Percentiles rank a stretch among this genome's conserved stretches.
phyloP scores from a whole-genome alignment of 2,113 vertebrate species.

The Sardina pilchardus region DNA sequence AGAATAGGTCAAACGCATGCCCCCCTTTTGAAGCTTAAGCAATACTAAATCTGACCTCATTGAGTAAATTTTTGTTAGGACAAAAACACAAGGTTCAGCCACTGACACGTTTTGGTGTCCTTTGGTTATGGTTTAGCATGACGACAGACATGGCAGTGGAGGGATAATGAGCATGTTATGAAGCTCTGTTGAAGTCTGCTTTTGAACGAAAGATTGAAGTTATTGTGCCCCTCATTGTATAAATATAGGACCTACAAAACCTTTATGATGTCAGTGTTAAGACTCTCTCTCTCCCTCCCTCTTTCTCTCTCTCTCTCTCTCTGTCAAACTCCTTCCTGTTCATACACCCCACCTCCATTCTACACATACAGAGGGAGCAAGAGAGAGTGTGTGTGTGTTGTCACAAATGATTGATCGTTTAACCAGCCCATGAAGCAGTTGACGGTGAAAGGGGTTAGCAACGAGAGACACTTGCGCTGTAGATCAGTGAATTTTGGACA shows the following conservation, averaged over 20 bases:
- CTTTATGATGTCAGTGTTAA: neutral
- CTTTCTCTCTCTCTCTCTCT: neutral
- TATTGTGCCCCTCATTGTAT: neutral
- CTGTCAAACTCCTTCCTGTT: neutral
- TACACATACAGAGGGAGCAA: neutral
- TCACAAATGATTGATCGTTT: constrained; percentile 19
- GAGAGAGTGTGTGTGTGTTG: constrained; percentile 15
- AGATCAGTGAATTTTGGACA: neutral
- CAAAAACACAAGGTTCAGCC: neutral
- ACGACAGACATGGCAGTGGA: neutral
- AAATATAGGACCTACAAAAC: neutral
- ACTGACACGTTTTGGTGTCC: neutral
- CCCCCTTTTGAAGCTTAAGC: neutral
- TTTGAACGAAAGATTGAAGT: neutral
- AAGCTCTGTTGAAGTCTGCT: neutral
- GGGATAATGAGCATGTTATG: neutral
- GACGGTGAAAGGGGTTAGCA: constrained; percentile 1
- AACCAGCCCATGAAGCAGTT: constrained; percentile 11
- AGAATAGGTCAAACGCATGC: neutral
- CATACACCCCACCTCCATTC: neutral
- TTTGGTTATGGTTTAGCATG: neutral
- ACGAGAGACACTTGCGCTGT: neutral
- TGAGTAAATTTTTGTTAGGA: neutral
- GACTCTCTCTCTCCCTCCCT: neutral
- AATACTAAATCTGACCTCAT: neutral